A percentile compares a stretch with the other conserved stretches of the same genome.
Conservation (phyloP, 2,113 vertebrate species). For the Podarcis raffonei region DNA sequence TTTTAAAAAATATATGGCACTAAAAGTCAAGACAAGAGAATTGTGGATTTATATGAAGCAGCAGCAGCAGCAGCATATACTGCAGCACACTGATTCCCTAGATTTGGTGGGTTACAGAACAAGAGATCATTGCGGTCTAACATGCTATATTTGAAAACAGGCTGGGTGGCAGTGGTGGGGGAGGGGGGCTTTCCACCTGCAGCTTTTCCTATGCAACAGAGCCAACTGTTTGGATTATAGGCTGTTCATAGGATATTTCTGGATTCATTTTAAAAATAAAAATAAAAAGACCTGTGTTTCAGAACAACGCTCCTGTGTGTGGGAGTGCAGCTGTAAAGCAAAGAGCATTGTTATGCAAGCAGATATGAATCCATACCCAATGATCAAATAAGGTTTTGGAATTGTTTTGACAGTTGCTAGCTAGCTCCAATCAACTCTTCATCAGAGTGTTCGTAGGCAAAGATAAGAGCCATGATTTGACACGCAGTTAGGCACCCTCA, state of each 20-base stretch:
- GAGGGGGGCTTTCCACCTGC: background rate
- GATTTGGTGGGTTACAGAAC: conserved; percentile 17
- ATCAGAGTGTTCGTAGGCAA: conserved; percentile 35
- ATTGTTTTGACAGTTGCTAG: conserved; percentile 76
- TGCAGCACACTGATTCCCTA: background rate
- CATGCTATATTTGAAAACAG: background rate
- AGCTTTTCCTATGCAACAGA: conserved; percentile 13
- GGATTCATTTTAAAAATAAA: background rate
- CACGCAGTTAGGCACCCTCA: background rate
- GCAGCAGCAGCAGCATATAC: conserved; percentile 13
- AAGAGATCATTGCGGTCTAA: background rate
- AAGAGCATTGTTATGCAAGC: conserved; percentile 69
- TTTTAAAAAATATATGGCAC: conserved; percentile 29
- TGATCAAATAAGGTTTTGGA: conserved; percentile 64
- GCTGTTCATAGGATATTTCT: conserved; percentile 20
- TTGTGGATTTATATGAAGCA: conserved; percentile 32
- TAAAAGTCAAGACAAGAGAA: background rate
- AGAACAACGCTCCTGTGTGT: conserved; percentile 68
- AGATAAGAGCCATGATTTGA: conserved; percentile 29
- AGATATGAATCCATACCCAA: conserved; percentile 55
- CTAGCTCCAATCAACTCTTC: conserved; percentile 60
- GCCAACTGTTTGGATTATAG: conserved; percentile 34
- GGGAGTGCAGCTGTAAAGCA: conserved; percentile 73
- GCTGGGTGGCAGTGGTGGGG: background rate
- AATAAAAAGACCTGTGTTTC: conserved; percentile 64